Evolutionary conservation across 2,888 invertebrate species (phyloP).

Genomic region (Scelioninae gen. 2): DNA sequence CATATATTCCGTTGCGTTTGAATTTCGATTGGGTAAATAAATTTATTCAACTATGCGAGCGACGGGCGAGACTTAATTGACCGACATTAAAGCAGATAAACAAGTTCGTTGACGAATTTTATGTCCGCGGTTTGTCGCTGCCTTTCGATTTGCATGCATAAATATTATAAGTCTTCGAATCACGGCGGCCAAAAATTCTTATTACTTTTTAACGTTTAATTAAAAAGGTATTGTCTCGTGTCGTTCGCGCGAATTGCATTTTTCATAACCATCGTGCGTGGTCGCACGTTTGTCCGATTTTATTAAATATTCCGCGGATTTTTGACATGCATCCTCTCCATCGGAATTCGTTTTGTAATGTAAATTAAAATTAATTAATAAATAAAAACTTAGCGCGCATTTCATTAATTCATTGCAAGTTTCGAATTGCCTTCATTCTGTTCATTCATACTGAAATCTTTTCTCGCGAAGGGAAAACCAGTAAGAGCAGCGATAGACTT

Average conservation of each 20-base stretch:
- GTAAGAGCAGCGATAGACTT: neutral
- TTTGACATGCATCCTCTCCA: neutral
- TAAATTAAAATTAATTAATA: neutral
- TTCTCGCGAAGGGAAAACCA: neutral
- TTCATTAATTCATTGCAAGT: too few species aligned
- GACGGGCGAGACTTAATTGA: too few species aligned
- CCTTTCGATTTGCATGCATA: slow-evolving; percentile 24
- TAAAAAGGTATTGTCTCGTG: slow-evolving; percentile 3
- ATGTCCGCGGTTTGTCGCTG: slow-evolving; percentile 4
- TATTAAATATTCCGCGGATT: slow-evolving; percentile 18
- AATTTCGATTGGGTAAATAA: slow-evolving; percentile 10
- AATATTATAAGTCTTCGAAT: slow-evolving; percentile 15
- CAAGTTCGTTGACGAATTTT: neutral
- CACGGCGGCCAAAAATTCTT: slow-evolving; percentile 15
- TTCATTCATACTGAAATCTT: neutral
- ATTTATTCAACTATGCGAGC: slow-evolving; percentile 21
- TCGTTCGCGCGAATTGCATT: slow-evolving; percentile 18
- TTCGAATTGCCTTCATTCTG: too few species aligned
- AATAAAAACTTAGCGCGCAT: too few species aligned
- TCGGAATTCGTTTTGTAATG: neutral
- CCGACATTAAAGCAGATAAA: too few species aligned
- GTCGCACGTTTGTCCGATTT: neutral
- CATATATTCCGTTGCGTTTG: too few species aligned
- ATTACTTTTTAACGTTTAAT: slow-evolving; percentile 33
- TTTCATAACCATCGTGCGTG: slow-evolving; percentile 11